A percentile compares a stretch with the other conserved stretches of the same genome.
phyloP scores from a whole-genome alignment of 2,888 invertebrate species.

The Glomeris marginata region DNA sequence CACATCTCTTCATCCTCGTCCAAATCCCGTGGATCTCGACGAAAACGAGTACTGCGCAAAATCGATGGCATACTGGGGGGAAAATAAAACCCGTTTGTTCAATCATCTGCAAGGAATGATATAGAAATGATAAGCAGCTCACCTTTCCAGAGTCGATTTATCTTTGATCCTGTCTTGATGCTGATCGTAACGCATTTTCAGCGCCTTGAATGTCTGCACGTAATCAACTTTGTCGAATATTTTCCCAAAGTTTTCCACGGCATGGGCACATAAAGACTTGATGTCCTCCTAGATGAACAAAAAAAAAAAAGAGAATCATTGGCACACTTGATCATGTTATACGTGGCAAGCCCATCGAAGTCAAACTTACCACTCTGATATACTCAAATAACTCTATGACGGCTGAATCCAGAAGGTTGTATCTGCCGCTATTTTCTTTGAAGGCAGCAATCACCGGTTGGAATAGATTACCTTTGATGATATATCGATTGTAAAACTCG shows the following conservation, averaged over 20 bases:
- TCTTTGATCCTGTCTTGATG: slow-evolving; percentile 82
- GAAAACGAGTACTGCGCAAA: slow-evolving; percentile 58
- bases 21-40: slow-evolving; percentile 80
- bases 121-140: slow-evolving; percentile 21
- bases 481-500: slow-evolving; percentile 95
- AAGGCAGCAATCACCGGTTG: slow-evolving; percentile 94
- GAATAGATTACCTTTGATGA: slow-evolving; percentile 85
- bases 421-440: slow-evolving; percentile 88
- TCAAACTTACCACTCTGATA: slow-evolving; percentile 56
- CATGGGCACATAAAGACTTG: slow-evolving; percentile 72
- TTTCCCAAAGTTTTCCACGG: slow-evolving; percentile 92
- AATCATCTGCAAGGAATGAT: slow-evolving; percentile 1
- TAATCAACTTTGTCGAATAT: slow-evolving; percentile 89
- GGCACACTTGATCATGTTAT: background rate
- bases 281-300: slow-evolving; percentile 53
- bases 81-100: slow-evolving; percentile 2
- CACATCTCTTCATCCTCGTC: slow-evolving; percentile 98
- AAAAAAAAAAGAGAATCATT: slow-evolving; percentile 10
- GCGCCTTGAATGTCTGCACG: slow-evolving; percentile 92
- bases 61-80: slow-evolving; percentile 57
- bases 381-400: slow-evolving; percentile 99
- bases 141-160: slow-evolving; percentile 54
- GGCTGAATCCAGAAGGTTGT: slow-evolving; percentile 97
- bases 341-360: background rate
- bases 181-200: slow-evolving; percentile 78